Evolutionary conservation across 2,113 vertebrate species (phyloP).

Genomic region (Microtus montanus): DNA sequence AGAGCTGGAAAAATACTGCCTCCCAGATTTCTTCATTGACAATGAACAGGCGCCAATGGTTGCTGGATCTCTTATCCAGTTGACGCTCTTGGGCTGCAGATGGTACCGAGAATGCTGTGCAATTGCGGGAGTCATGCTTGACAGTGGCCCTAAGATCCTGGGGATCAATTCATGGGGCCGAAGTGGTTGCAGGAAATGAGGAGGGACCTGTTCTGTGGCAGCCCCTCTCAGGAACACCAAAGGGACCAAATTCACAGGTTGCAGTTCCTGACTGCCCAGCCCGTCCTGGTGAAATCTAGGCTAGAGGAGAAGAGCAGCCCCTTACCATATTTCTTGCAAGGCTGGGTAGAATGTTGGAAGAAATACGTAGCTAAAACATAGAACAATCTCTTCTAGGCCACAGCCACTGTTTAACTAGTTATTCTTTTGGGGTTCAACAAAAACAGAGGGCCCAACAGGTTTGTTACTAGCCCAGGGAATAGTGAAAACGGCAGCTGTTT

Average conservation of each 20-base stretch:
- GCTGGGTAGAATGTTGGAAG: neutral
- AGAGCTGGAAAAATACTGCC: neutral
- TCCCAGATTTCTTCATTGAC: slow-evolving; percentile 48
- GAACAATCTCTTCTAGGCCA: neutral
- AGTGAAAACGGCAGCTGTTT: slow-evolving; percentile 30
- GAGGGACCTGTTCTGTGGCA: neutral
- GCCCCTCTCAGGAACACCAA: slow-evolving; percentile 62
- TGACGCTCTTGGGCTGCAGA: slow-evolving; percentile 36
- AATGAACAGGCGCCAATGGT: neutral
- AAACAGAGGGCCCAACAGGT: neutral
- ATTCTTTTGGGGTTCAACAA: slow-evolving; percentile 26
- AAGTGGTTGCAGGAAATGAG: neutral
- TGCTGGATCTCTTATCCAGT: neutral
- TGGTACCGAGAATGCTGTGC: neutral
- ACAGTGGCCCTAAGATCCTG: slow-evolving; percentile 35
- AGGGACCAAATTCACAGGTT: slow-evolving; percentile 60
- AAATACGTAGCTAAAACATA: neutral
- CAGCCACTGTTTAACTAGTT: neutral
- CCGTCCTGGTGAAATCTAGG: slow-evolving; percentile 61
- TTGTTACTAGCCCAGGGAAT: neutral
- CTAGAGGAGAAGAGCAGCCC: slow-evolving; percentile 71
- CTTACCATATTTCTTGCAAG: slow-evolving; percentile 50
- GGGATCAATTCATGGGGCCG: neutral
- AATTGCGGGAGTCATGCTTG: slow-evolving; percentile 45
- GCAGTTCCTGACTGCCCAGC: slow-evolving; percentile 13